Percentiles rank a stretch among this genome's conserved stretches.
Conservation (phyloP, 2,888 invertebrate species). For the Parnassius apollo region DNA sequence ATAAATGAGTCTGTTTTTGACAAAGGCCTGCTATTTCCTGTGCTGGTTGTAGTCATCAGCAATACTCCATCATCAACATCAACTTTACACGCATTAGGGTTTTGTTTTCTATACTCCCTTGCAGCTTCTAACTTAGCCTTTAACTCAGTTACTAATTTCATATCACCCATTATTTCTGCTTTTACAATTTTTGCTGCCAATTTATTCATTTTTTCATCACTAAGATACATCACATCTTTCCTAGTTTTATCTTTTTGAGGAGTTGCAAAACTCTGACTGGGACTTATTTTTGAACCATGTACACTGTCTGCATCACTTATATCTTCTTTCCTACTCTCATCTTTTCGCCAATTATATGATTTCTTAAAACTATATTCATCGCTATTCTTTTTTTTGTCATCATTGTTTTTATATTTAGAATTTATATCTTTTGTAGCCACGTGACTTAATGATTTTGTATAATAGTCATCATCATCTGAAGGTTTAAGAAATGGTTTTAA, state of each 20-base stretch:
- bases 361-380: conserved; percentile 29
- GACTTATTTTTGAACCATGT: conserved; percentile 24
- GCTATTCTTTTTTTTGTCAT: conserved; percentile 8
- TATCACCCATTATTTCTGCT: conserved; percentile 96
- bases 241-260: conserved; percentile 26
- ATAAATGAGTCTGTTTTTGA: conserved; percentile 45
- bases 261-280: conserved; percentile 27
- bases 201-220: conserved; percentile 93
- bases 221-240: conserved; percentile 66
- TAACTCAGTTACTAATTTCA: conserved; percentile 84
- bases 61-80: conserved; percentile 80
- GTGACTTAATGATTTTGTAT: conserved; percentile 37
- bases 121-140: conserved; percentile 88
- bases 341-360: conserved; percentile 35
- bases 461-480: conserved; percentile 51
- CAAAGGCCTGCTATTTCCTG: conserved; percentile 86
- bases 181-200: conserved; percentile 94
- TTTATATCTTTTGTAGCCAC: conserved; percentile 28
- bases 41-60: conserved; percentile 84
- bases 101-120: conserved; percentile 74
- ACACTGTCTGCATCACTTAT: conserved; percentile 19
- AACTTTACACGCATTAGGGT: conserved; percentile 53
- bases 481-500: conserved; percentile 67
- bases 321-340: conserved; percentile 25
- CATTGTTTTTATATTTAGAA: conserved; percentile 2